A percentile compares a stretch with the other conserved stretches of the same genome.
phyloP scores from a whole-genome alignment of 2,113 vertebrate genomes.

The Rhadina sibilatrix region DNA sequence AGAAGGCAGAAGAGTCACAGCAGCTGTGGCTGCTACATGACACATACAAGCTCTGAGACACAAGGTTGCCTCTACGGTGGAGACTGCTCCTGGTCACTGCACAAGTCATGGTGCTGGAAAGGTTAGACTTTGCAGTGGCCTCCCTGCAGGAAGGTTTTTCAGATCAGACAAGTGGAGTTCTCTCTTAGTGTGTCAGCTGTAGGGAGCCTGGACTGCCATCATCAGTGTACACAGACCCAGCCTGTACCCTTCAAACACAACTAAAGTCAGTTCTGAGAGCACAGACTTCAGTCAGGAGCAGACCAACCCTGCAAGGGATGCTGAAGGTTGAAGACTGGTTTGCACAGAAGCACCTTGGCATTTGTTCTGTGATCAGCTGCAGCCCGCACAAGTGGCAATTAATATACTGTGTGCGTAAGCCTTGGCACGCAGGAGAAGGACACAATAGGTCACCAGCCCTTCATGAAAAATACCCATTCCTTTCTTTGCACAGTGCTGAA shows the following conservation, averaged over 20 bases:
- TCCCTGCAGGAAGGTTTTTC: neutral
- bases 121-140: neutral
- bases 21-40: neutral
- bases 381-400: neutral
- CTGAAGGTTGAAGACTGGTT: neutral
- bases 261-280: neutral
- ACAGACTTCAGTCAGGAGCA: neutral
- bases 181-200: neutral
- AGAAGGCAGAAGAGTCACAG: neutral
- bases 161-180: neutral
- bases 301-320: neutral
- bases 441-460: neutral
- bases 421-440: neutral
- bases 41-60: neutral
- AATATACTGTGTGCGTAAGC: neutral
- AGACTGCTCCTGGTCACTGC: neutral
- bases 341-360: neutral
- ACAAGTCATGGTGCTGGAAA: neutral
- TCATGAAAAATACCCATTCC: neutral
- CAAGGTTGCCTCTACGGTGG: neutral
- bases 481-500: neutral
- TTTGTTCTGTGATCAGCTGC: neutral
- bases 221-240: fast-evolving
- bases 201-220: neutral
- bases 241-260: neutral